These are phyloP conservation scores for Ptychobarbus kaznakovi DNA, from an alignment of 2,797 vertebrate species.

Conservation along the genomic window DNA sequence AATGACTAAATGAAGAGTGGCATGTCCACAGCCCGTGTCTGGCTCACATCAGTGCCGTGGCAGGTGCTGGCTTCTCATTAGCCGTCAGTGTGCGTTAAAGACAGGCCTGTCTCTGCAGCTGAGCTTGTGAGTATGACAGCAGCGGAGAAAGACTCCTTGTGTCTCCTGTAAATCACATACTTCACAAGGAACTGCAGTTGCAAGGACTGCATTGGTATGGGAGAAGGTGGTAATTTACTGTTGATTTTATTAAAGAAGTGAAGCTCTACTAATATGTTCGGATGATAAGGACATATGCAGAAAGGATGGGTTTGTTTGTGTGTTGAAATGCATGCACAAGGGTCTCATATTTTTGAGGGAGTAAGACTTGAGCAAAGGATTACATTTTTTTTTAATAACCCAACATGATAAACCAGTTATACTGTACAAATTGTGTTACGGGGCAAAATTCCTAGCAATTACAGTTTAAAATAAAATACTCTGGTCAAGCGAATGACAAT, in stretches of 20 bases:
- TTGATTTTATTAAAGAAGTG: background rate
- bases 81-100: conserved; percentile 1
- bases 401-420: background rate
- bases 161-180: conserved; percentile 21
- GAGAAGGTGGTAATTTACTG: background rate
- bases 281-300: background rate
- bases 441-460: background rate
- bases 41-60: conserved; percentile 24
- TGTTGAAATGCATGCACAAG: background rate
- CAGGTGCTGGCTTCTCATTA: conserved; percentile 39
- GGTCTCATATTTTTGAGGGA: background rate
- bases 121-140: conserved; percentile 5
- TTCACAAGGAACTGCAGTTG: background rate
- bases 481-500: background rate
- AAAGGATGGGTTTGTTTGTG: background rate
- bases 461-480: background rate
- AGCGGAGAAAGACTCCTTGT: background rate
- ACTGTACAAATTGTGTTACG: background rate
- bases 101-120: conserved; percentile 37
- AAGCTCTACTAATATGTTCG: background rate
- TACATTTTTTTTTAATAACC: background rate
- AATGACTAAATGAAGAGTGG: conserved; percentile 40
- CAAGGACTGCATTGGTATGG: background rate
- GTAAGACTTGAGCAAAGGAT: background rate
- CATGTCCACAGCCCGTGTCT: background rate